Conservation (phyloP, 2,888 invertebrate species). For the Philonicus albiceps region DNA sequence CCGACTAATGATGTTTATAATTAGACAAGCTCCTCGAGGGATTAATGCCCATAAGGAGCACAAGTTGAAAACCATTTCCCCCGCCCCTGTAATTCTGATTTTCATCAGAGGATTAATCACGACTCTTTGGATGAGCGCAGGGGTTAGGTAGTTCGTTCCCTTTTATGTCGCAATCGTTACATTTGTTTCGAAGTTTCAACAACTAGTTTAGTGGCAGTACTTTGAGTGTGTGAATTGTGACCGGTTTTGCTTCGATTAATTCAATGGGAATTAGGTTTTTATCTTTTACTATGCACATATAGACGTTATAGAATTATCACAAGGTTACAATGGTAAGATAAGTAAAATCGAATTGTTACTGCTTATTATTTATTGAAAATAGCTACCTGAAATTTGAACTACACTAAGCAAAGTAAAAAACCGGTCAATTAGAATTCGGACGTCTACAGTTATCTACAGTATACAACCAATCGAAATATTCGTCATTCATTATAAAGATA, state of each 20-base stretch:
- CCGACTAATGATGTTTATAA: neutral
- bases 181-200: neutral
- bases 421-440: too few species aligned
- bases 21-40: conserved; percentile 9
- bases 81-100: neutral
- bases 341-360: neutral
- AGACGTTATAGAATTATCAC: neutral
- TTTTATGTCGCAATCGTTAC: neutral
- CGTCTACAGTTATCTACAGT: too few species aligned
- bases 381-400: neutral
- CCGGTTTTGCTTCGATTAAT: neutral
- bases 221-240: neutral
- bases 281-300: neutral
- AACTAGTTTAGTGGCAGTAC: neutral
- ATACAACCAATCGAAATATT: too few species aligned
- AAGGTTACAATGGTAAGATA: neutral
- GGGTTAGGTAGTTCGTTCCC: neutral
- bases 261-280: neutral
- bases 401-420: neutral
- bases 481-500: too few species aligned
- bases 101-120: neutral
- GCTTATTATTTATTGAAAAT: neutral
- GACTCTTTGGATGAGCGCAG: neutral
- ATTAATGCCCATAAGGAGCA: neutral
- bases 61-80: neutral